A percentile compares a stretch with the other conserved stretches of the same genome.
These are phyloP conservation scores for Periplaneta americana DNA, from an alignment of 1,140 invertebrate species.

Conservation along the genomic window DNA sequence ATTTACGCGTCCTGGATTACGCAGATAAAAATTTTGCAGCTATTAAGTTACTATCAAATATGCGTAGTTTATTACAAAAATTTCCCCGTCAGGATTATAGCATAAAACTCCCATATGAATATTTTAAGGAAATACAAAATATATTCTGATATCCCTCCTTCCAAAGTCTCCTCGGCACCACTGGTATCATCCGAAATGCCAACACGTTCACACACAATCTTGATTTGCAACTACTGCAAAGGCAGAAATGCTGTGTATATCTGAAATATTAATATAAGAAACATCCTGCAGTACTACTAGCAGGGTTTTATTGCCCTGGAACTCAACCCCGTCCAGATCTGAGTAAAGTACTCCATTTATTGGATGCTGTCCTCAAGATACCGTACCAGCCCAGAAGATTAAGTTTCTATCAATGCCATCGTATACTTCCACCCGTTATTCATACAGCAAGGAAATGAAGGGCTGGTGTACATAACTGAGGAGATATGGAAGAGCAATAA, in stretches of 20 bases:
- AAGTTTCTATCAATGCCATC: too few species aligned
- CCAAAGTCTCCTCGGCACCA: background rate
- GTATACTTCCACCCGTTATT: too few species aligned
- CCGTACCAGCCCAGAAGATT: too few species aligned
- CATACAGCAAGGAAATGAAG: too few species aligned
- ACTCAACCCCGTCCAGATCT: too few species aligned
- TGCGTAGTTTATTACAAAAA: background rate
- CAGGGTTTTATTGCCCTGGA: background rate
- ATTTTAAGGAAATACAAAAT: background rate
- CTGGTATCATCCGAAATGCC: background rate
- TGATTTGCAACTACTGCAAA: background rate
- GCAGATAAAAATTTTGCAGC: background rate
- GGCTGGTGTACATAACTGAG: too few species aligned
- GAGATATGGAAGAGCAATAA: too few species aligned
- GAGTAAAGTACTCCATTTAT: too few species aligned
- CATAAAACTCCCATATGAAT: background rate
- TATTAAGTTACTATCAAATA: background rate
- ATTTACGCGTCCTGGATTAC: too few species aligned
- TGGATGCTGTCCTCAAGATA: too few species aligned
- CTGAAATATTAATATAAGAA: background rate
- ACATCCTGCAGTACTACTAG: background rate
- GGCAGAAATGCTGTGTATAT: background rate
- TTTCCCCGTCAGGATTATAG: background rate
- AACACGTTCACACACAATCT: background rate
- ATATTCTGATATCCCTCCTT: background rate